Conservation (phyloP, 2,888 invertebrate species). For the Pristionchus japonicus region DNA sequence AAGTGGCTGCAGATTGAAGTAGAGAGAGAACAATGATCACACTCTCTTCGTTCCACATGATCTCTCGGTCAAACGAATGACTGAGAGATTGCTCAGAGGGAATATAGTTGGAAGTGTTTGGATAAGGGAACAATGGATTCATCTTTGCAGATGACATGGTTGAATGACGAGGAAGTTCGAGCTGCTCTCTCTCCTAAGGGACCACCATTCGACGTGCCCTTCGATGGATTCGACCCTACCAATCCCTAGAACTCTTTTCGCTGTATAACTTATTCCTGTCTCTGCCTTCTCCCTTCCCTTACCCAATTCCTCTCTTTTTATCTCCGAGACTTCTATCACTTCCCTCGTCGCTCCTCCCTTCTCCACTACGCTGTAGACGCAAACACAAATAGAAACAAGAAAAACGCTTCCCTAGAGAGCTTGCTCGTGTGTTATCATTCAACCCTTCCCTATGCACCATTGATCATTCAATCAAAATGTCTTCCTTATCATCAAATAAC, state of each 20-base stretch:
- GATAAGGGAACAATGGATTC: neutral
- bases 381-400: slow-evolving; percentile 25
- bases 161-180: slow-evolving; percentile 12
- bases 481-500: neutral
- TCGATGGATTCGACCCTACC: neutral
- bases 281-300: neutral
- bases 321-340: neutral
- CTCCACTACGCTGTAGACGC: slow-evolving; percentile 5
- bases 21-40: neutral
- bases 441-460: slow-evolving; percentile 2
- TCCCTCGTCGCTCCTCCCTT: neutral
- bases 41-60: neutral
- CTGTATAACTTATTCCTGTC: neutral
- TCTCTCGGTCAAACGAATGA: neutral
- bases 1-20: neutral
- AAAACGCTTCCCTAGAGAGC: slow-evolving; percentile 7
- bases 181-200: neutral
- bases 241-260: neutral
- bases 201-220: neutral
- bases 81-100: neutral
- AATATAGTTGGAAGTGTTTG: too few relatives aligned
- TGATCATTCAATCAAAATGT: slow-evolving; percentile 32
- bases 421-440: neutral
- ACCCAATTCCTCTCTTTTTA: neutral
- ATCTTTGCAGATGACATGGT: slow-evolving; percentile 17